phyloP scores from a whole-genome alignment of 1,140 invertebrate genomes.

The Gryllus bimaculatus region DNA sequence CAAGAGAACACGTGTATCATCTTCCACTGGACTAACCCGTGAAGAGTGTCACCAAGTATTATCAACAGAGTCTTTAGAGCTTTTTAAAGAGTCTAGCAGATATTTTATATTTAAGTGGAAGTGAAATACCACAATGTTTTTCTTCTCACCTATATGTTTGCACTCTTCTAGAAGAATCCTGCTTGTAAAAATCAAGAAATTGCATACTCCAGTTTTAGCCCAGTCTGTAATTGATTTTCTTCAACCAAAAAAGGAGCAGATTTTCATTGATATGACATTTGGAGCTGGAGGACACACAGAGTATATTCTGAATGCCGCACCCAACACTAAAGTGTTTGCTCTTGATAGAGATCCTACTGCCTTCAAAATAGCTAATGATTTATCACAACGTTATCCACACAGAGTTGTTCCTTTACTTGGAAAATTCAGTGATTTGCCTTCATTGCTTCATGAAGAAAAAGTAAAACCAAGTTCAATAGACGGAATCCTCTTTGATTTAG shows the following conservation, averaged over 20 bases:
- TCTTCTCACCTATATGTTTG: neutral
- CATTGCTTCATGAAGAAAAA: conserved; percentile 48
- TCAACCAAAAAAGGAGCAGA: conserved; percentile 47
- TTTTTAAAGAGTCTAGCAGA: conserved; percentile 45
- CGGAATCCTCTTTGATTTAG: conserved; percentile 85
- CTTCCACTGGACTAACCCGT: conserved; percentile 54
- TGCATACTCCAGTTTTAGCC: conserved; percentile 60
- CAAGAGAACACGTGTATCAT: conserved; percentile 41
- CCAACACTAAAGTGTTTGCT: conserved; percentile 56
- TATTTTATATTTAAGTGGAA: conserved; percentile 41
- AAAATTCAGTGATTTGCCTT: conserved; percentile 76
- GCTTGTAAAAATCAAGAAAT: neutral
- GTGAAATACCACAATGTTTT: conserved; percentile 26
- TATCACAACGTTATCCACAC: conserved; percentile 54
- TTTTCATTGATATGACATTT: conserved; percentile 85
- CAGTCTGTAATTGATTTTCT: conserved; percentile 59
- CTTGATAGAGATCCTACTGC: conserved; percentile 82
- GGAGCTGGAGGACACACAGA: conserved; percentile 83
- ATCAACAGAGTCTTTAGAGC: conserved; percentile 56
- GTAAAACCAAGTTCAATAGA: conserved; percentile 61
- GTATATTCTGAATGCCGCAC: conserved; percentile 44
- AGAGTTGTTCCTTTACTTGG: conserved; percentile 69
- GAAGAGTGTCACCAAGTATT: conserved; percentile 61
- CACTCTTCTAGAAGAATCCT: neutral
- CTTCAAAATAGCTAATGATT: conserved; percentile 50